Evolutionary conservation across 92 coral and sea anemone genomes (phyloP).

Genomic region (Ricordea florida): DNA sequence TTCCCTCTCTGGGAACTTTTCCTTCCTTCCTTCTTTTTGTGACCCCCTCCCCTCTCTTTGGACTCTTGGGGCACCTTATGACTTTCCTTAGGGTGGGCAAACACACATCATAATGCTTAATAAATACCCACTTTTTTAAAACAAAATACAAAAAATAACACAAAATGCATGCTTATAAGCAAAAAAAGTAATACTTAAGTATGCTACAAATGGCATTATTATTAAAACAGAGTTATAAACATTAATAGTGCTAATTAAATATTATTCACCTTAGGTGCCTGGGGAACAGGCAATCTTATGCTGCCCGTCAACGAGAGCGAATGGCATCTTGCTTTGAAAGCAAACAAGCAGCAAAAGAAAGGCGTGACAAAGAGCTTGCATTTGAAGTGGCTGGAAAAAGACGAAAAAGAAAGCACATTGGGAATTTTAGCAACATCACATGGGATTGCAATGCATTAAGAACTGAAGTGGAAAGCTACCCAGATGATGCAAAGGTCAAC

Average conservation of each 20-base stretch:
- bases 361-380: background rate
- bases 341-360: background rate
- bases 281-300: conserved; percentile 33
- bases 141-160: too few relatives aligned
- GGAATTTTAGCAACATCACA: conserved; percentile 10
- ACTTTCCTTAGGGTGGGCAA: background rate
- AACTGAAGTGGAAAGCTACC: conserved; percentile 51
- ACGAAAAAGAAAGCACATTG: conserved; percentile 37
- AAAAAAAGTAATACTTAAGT: too few relatives aligned
- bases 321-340: conserved; percentile 17
- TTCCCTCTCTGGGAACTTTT: too few relatives aligned
- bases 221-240: background rate
- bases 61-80: too few relatives aligned
- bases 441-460: conserved; percentile 48
- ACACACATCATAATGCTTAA: background rate
- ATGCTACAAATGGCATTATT: too few relatives aligned
- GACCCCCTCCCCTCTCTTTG: too few relatives aligned
- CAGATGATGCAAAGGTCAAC: conserved; percentile 64
- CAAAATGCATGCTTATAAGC: too few relatives aligned
- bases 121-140: too few relatives aligned
- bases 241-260: background rate
- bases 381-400: background rate
- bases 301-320: conserved; percentile 8
- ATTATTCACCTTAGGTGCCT: conserved; percentile 6
- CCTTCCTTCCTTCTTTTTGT: too few relatives aligned